phyloP scores from a whole-genome alignment of 2,797 vertebrate species.

The Periophthalmus magnuspinnatus region DNA sequence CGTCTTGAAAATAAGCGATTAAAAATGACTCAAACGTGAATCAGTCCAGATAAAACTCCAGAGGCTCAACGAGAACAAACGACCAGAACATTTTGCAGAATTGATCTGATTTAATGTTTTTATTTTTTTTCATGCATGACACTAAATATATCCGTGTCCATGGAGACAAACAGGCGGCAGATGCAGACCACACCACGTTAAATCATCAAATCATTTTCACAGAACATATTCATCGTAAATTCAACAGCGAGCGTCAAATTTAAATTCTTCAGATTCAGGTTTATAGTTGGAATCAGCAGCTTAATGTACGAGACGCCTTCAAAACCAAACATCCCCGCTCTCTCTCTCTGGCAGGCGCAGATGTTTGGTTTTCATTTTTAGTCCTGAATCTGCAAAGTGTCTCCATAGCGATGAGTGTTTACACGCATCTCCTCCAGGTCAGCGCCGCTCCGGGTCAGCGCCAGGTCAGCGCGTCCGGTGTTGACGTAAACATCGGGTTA shows the following conservation, averaged over 20 bases:
- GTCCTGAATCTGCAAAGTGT: neutral
- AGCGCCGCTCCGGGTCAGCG: too few relatives aligned
- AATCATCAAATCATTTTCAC: too few relatives aligned
- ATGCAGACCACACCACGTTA: too few relatives aligned
- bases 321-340: slow-evolving; percentile 1
- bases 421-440: neutral
- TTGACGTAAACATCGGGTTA: neutral
- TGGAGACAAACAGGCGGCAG: too few relatives aligned
- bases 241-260: neutral
- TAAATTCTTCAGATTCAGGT: neutral
- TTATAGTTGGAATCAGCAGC: neutral
- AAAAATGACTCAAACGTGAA: too few relatives aligned
- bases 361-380: slow-evolving; percentile 8
- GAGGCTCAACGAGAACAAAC: too few relatives aligned
- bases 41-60: too few relatives aligned
- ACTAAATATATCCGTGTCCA: too few relatives aligned
- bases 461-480: neutral
- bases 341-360: neutral
- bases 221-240: neutral
- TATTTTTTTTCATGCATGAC: too few relatives aligned
- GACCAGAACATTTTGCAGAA: too few relatives aligned
- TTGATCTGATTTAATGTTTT: too few relatives aligned
- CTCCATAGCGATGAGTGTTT: neutral
- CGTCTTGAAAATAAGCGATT: too few relatives aligned
- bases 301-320: neutral